A percentile compares a stretch with the other conserved stretches of the same genome.
Evolutionary conservation across 2,113 vertebrate species (phyloP).

Genomic region (Anguilla japonica): DNA sequence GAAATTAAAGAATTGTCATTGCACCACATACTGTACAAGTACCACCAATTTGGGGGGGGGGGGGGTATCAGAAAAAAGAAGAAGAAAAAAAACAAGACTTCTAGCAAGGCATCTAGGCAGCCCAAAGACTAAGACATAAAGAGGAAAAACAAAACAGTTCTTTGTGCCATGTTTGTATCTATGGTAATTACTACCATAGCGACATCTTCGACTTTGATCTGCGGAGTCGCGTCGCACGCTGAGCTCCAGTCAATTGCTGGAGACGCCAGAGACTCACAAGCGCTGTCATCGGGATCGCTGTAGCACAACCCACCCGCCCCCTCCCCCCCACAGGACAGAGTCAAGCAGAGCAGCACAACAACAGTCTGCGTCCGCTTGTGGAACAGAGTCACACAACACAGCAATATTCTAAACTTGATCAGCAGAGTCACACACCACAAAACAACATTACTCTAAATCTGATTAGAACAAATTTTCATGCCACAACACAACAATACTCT

Average conservation of each 20-base stretch:
- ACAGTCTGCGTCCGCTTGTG: no score
- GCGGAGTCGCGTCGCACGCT: constrained; percentile 41
- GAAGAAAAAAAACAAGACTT: background rate
- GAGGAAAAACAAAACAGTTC: constrained; percentile 37
- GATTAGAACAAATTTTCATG: no score
- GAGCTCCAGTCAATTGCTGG: constrained; percentile 29
- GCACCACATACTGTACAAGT: background rate
- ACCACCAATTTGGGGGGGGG: background rate
- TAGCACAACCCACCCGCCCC: background rate
- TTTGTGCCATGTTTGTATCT: constrained; percentile 41
- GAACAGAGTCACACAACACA: background rate
- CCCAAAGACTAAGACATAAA: constrained; percentile 34
- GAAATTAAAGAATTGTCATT: background rate
- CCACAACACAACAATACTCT: background rate
- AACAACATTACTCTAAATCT: background rate
- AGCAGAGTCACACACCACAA: background rate
- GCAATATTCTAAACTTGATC: no score
- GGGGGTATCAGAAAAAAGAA: background rate
- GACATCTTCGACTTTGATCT: constrained; percentile 50
- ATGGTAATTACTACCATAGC: constrained; percentile 43
- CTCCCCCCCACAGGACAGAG: background rate
- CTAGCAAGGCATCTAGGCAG: background rate
- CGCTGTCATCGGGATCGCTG: constrained; percentile 26
- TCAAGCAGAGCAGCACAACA: background rate
- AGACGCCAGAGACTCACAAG: constrained; percentile 41